Percentiles rank a stretch among this genome's conserved stretches.
Conservation (phyloP, 2,797 vertebrate species). For the Naso thynnoides region DNA sequence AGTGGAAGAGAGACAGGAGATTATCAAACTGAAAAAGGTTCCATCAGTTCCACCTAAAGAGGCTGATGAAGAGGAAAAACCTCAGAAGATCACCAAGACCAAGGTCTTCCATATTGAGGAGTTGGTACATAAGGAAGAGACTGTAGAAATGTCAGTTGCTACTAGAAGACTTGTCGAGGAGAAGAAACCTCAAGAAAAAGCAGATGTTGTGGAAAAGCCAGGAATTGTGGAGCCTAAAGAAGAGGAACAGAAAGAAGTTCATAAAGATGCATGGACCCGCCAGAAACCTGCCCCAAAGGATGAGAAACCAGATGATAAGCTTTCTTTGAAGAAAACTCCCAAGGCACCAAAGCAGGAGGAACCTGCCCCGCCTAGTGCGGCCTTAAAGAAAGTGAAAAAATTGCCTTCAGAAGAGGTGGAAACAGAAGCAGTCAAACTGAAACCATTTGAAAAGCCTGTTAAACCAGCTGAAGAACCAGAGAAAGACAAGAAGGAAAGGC, state of each 20-base stretch:
- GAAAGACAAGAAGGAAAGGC: conserved; percentile 72
- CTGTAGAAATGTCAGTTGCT: conserved; percentile 64
- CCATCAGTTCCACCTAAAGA: conserved; percentile 75
- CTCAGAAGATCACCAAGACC: conserved; percentile 63
- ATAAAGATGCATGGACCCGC: conserved; percentile 65
- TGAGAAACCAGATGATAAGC: conserved; percentile 76
- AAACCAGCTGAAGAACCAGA: conserved; percentile 68
- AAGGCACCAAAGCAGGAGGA: conserved; percentile 74
- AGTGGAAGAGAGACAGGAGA: conserved; percentile 78
- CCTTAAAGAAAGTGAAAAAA: conserved; percentile 81
- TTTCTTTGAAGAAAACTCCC: conserved; percentile 72
- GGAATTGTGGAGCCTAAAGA: conserved; percentile 57
- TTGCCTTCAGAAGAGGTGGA: conserved; percentile 76
- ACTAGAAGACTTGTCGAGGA: conserved; percentile 69
- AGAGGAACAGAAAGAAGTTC: conserved; percentile 60
- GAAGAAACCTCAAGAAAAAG: conserved; percentile 61
- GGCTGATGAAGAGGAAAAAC: conserved; percentile 59
- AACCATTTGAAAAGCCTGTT: conserved; percentile 83
- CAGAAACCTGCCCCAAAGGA: conserved; percentile 67
- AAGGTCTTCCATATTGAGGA: conserved; percentile 64
- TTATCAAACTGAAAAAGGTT: conserved; percentile 81
- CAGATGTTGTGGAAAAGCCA: conserved; percentile 61
- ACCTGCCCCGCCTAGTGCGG: conserved; percentile 56
- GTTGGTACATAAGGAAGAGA: conserved; percentile 69
- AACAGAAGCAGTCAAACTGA: conserved; percentile 81